phyloP scores from a whole-genome alignment of 2,797 vertebrate species.

The Hippoglossus hippoglossus region DNA sequence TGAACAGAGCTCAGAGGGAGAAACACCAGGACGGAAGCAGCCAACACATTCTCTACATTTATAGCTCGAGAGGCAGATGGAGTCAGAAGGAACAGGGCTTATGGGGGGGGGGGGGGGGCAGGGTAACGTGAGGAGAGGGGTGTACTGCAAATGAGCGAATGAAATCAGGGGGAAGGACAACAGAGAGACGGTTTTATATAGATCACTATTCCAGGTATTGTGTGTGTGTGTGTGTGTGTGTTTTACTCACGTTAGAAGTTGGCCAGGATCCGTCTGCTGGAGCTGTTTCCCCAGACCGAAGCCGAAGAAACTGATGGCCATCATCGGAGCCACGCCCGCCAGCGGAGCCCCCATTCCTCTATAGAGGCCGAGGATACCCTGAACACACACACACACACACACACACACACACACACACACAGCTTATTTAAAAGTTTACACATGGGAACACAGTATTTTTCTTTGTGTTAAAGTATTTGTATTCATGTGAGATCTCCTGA shows the following conservation, averaged over 20 bases:
- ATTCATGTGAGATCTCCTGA: too few relatives aligned
- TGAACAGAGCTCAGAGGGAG: not conserved
- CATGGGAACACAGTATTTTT: too few relatives aligned
- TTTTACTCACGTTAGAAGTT: constrained; percentile 76
- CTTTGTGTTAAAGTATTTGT: too few relatives aligned
- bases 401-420: not conserved
- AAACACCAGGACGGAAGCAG: too few relatives aligned
- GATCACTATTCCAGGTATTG: constrained; percentile 43
- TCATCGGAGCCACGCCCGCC: constrained; percentile 83
- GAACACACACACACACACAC: constrained; percentile 41
- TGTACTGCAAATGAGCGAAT: constrained; percentile 5
- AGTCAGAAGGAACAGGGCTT: not conserved
- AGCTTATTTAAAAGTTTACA: too few relatives aligned
- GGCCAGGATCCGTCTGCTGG: constrained; percentile 76
- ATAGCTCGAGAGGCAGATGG: not conserved
- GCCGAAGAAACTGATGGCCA: constrained; percentile 87
- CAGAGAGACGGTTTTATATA: constrained; percentile 37
- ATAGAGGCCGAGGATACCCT: constrained; percentile 85
- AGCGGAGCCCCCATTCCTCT: constrained; percentile 87
- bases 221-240: not conserved
- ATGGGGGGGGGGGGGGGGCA: not conserved
- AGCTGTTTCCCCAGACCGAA: constrained; percentile 86
- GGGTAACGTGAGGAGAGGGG: constrained; percentile 19
- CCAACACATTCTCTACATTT: constrained; percentile 2
- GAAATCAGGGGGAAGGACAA: constrained; percentile 9